These are phyloP conservation scores for Lytechinus variegatus DNA, from an alignment of 35 echinoderm and acorn worm species.

Conservation along the genomic window DNA sequence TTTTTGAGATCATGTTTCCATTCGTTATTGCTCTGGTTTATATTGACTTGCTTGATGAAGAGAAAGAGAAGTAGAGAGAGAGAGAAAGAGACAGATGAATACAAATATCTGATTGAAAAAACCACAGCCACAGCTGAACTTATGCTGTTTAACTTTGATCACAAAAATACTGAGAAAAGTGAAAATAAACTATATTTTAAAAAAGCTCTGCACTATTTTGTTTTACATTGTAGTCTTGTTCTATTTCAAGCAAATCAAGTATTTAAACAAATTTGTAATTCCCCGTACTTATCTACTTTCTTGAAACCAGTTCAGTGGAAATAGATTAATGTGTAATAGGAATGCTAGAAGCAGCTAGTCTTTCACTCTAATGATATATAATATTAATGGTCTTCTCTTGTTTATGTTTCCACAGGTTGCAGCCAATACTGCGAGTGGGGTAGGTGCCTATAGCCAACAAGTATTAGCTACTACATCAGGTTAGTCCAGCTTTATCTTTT, in stretches of 20 bases:
- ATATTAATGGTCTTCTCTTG: background rate
- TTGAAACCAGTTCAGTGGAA: no score
- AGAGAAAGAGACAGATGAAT: background rate
- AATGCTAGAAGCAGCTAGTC: no score
- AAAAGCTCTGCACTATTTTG: no score
- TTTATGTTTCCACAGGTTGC: conserved; percentile 59
- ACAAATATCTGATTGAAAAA: background rate
- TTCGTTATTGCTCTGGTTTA: background rate
- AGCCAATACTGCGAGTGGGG: conserved; percentile 77
- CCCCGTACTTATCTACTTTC: no score
- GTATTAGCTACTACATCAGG: conserved; percentile 75
- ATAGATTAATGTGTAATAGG: no score
- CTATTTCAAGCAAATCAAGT: no score
- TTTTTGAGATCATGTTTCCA: background rate
- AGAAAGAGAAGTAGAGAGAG: background rate
- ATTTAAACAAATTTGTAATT: no score
- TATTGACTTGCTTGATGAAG: background rate
- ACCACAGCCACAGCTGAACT: background rate
- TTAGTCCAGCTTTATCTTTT: conserved; percentile 50
- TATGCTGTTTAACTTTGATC: background rate
- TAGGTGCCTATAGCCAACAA: conserved; percentile 82
- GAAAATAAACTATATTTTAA: background rate
- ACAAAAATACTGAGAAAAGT: background rate
- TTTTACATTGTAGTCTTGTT: no score
- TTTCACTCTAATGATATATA: no score